Percentiles rank a stretch among this genome's conserved stretches.
Evolutionary conservation across 2,113 vertebrate genomes (phyloP).

Genomic region (Hippoglossus stenolepis): DNA sequence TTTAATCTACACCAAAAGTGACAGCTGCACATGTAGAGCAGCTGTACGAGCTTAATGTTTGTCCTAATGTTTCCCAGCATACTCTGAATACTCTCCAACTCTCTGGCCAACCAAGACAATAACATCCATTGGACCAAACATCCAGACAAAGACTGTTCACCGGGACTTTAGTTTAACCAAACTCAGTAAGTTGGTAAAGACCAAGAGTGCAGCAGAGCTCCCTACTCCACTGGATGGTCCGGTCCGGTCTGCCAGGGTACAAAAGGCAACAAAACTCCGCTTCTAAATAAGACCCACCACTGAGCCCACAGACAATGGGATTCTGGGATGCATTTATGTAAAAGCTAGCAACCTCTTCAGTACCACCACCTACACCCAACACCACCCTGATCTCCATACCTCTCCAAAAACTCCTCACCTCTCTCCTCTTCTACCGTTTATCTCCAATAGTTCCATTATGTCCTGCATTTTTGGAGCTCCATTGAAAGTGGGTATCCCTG

Average conservation of each 20-base stretch:
- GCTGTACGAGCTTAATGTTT: slow-evolving; percentile 24
- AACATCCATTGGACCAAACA: slow-evolving; percentile 43
- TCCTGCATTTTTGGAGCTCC: slow-evolving; percentile 46
- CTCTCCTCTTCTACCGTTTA: slow-evolving; percentile 37
- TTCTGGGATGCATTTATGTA: slow-evolving; percentile 76
- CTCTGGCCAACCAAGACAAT: not conserved
- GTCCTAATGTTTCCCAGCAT: slow-evolving; percentile 24
- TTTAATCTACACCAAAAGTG: slow-evolving; percentile 23
- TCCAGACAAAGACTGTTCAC: slow-evolving; percentile 8
- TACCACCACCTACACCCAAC: slow-evolving; percentile 34
- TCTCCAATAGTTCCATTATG: slow-evolving; percentile 54
- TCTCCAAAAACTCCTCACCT: slow-evolving; percentile 51
- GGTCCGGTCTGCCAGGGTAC: too few relatives aligned
- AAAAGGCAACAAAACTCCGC: too few relatives aligned
- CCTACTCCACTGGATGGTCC: too few relatives aligned
- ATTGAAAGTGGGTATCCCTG: slow-evolving; percentile 34
- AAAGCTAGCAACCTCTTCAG: slow-evolving; percentile 60
- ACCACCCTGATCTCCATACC: slow-evolving; percentile 39
- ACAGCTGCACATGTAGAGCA: slow-evolving; percentile 18
- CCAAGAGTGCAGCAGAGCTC: slow-evolving; percentile 12
- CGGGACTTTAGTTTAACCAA: not conserved
- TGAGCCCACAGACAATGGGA: slow-evolving; percentile 70
- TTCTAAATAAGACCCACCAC: slow-evolving; percentile 67
- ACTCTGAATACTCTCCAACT: slow-evolving; percentile 21
- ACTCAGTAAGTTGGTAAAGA: slow-evolving; percentile 37